Evolutionary conservation across 2,113 vertebrate genomes (phyloP), one percentile per base, ranked within the genome.

Genomic region (Dunckerocampus dactyliophorus): DNA sequence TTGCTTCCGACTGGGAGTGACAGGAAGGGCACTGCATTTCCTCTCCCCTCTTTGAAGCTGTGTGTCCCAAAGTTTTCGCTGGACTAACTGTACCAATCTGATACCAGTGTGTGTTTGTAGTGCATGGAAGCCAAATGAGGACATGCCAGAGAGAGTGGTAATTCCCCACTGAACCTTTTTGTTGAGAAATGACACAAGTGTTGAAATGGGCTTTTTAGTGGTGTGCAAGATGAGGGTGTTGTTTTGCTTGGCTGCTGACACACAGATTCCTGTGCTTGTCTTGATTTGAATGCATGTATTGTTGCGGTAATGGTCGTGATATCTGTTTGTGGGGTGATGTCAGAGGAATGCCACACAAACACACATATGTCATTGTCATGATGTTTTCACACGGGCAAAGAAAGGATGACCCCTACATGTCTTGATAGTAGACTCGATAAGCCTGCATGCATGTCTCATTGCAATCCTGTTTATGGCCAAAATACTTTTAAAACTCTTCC

Each of bases 21-120:
- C 88, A 87, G 90, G 89, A 90, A 90, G 82, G 88, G 87, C 77
- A 77, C 60, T 51, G 77, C 79, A 62, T 81, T 89, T 90, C 85
- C 87, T 79, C 77, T 39, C 63, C 11, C 19, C 67, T 59, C 85
- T 91, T 91, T 90, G 79, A 89, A 85, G 81, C 80, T 14, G 43
- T 66, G 63, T 81, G 63, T 81, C 76, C 77, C 71, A 67, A 69
- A 83, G 77, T 53, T 9, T 34, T 14, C 39, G 66, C 72, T 65
- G 72, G 59, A 79, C 71, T 74, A 69, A 69, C 62, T 56, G 63
- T 61, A 71, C 79, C 77, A 84, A 84, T 87, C 81, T 66, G 59
- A 80, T 66, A 76, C 71, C 66, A 62, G 65, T 63, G 21, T 17
- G 39, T 17, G 9, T 46, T 56, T 34, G 50, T 54, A 65, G 55